Base-by-base conservation (phyloP, 1,140 invertebrate genomes). In the Ceratina japonica region DNA sequence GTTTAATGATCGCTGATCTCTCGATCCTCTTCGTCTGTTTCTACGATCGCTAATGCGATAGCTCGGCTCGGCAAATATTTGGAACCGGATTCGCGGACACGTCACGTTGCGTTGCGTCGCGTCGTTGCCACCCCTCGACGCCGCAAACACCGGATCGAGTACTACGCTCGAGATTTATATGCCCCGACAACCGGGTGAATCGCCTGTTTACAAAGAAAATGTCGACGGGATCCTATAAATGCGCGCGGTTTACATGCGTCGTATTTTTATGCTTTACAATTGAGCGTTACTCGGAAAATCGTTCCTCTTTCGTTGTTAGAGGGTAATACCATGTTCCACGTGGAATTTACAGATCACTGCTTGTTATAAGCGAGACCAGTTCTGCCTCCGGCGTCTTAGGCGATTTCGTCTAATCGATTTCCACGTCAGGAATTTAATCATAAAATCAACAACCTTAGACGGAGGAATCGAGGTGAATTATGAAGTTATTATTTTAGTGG, bases 31-130 rank as follows among this genome's bases (percentile, higher is more conserved):
- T 20, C 61, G 22, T 16, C 7, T 71, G n/a, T 52, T 77, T 70
- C 27, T 15, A 18, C 65, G 31, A n/a, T 5, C 10, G 64, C 49
- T 75, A 68, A 75, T 59, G 74, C 31, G 44, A 62, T n/a, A 27
- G n/a, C 24, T 31, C 44, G 56, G 24, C 70, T 44, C 44, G 24
- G 8, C 15, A 77, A 77, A 77, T 77, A 70, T 77, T 77, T 70
- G 51, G 75, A 52, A 62, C 18, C 54, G 37, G n/a, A 62, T 52
- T n/a, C 24, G n/a, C 12, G 54, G 12, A 3, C 22, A 15, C 52
- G 12, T 8, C 10, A 10, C 5, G 37, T 44, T 44, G 37, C 37
- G 37, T 44, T 8, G 37, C 20, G 64, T 51, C n/a, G 20, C 56
- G 18, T 51, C 51, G 24, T 4, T 37, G 7, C 7, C 10, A 10